A percentile compares a stretch with the other conserved stretches of the same genome.
These are phyloP conservation scores for Bryconaethiops microstoma DNA, from an alignment of 2,797 vertebrate species.

Conservation along the genomic window DNA sequence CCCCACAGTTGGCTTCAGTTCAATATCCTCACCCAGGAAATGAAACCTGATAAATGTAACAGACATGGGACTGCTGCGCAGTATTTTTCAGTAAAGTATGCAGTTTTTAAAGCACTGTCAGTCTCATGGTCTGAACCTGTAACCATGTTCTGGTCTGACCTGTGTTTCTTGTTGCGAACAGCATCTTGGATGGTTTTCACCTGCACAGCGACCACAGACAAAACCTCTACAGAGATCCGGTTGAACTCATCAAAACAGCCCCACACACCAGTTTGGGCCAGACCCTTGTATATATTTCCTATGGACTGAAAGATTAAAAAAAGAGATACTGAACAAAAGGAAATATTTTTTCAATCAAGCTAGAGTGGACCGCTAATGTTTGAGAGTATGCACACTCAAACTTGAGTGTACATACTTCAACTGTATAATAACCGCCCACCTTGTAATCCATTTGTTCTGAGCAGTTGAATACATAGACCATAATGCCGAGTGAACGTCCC, in stretches of 20 bases:
- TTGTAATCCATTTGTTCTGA: conserved; percentile 87
- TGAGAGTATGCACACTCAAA: not conserved
- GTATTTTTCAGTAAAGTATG: not conserved
- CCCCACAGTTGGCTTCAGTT: conserved; percentile 79
- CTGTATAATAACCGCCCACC: conserved; percentile 61
- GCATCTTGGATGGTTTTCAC: conserved; percentile 80
- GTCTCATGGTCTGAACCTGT: not conserved
- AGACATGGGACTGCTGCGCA: too few relatives aligned
- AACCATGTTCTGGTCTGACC: conserved; percentile 56
- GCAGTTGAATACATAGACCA: conserved; percentile 85
- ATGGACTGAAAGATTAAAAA: conserved; percentile 66
- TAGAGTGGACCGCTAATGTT: not conserved
- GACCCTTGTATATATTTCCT: conserved; percentile 80
- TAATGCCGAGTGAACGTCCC: conserved; percentile 81
- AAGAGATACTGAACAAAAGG: not conserved
- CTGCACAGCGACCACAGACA: conserved; percentile 80
- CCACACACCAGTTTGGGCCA: conserved; percentile 80
- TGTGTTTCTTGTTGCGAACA: conserved; percentile 81
- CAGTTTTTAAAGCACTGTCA: not conserved
- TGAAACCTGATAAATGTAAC: conserved; percentile 71
- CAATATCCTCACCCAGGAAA: conserved; percentile 80
- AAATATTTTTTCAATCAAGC: not conserved
- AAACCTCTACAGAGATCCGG: conserved; percentile 77
- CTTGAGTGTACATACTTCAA: too few relatives aligned
- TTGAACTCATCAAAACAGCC: conserved; percentile 83